These are phyloP conservation scores for Amphipoea oculea DNA, from an alignment of 2,888 invertebrate genomes.

Conservation along the genomic window DNA sequence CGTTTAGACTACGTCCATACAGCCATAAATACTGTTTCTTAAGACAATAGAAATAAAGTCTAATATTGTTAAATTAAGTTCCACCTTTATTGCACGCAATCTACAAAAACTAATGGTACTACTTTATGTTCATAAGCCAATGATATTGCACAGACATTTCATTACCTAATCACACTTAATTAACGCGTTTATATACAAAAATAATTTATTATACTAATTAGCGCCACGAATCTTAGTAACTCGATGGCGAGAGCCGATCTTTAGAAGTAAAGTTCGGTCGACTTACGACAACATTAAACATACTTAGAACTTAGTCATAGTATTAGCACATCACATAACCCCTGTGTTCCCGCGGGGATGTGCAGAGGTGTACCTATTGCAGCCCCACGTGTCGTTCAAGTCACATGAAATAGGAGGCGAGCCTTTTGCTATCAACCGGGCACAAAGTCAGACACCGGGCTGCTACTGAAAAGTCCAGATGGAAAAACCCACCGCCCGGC, in stretches of 20 bases:
- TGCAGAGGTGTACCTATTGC: not conserved
- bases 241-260: conserved; percentile 8
- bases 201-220: conserved; percentile 57
- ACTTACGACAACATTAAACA: not conserved
- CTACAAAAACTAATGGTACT: conserved; percentile 4
- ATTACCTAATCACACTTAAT: conserved; percentile 33
- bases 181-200: conserved; percentile 57
- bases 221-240: conserved; percentile 24
- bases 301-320: not conserved
- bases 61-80: not conserved
- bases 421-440: not conserved
- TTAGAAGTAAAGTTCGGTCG: not conserved
- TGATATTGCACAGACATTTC: conserved; percentile 57
- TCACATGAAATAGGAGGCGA: not conserved
- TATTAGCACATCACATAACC: not conserved
- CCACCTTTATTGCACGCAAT: not conserved
- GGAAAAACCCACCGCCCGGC: no score
- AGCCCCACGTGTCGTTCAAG: no score
- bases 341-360: not conserved
- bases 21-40: conserved; percentile 4
- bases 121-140: conserved; percentile 25
- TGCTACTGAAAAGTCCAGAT: not conserved
- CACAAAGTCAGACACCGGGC: not conserved
- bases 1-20: not conserved
- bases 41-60: conserved; percentile 17